Conservation (phyloP, 2,113 vertebrate genomes). For the Oxyruncus cristatus region DNA sequence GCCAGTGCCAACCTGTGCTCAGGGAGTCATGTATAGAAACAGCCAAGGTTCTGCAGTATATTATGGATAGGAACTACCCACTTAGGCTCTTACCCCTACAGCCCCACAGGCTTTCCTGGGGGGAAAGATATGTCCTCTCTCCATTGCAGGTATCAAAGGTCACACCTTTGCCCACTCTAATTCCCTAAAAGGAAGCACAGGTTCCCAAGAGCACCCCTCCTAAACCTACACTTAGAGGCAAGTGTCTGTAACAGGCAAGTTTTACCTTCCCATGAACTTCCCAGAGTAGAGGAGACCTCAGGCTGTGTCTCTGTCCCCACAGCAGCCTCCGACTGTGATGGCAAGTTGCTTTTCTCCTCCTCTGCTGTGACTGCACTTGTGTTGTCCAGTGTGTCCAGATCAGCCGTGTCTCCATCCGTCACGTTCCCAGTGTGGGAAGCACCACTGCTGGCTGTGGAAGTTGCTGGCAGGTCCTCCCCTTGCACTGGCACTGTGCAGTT, state of each 20-base stretch:
- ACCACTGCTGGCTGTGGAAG: background rate
- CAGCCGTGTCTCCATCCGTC: background rate
- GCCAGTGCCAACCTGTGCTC: background rate
- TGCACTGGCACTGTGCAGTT: background rate
- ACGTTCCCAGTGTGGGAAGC: background rate
- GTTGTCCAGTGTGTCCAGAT: background rate
- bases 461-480: background rate
- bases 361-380: background rate
- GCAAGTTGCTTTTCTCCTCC: background rate
- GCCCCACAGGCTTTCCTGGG: background rate
- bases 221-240: background rate
- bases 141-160: background rate
- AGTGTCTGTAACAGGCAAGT: background rate
- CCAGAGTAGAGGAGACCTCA: background rate
- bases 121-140: background rate
- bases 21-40: fast-evolving
- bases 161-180: background rate
- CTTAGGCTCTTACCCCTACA: background rate
- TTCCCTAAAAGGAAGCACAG: background rate
- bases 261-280: conserved; percentile 70
- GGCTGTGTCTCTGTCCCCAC: conserved; percentile 16
- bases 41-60: background rate
- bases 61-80: fast-evolving
- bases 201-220: background rate
- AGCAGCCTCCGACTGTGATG: background rate